Conservation (phyloP, 2,888 invertebrate genomes). For the Leptothorax acervorum region DNA sequence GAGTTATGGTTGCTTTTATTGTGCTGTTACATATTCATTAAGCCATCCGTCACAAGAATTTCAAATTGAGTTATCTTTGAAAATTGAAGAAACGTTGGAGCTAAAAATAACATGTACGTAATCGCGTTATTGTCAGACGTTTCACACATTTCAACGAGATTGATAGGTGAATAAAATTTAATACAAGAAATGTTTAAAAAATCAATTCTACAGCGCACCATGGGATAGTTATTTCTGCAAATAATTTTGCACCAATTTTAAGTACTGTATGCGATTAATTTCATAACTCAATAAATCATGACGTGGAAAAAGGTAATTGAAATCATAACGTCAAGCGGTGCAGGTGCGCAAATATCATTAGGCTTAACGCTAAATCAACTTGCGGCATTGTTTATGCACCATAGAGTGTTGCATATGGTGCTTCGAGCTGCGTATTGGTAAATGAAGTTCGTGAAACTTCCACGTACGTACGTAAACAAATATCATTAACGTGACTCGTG, state of each 20-base stretch:
- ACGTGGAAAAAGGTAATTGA: background rate
- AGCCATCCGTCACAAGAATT: background rate
- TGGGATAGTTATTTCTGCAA: background rate
- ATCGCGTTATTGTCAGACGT: background rate
- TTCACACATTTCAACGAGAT: background rate
- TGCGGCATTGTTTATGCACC: conserved; percentile 55
- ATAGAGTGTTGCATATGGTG: conserved; percentile 34
- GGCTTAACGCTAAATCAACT: conserved; percentile 58
- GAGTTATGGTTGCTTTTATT: background rate
- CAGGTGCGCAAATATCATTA: conserved; percentile 55
- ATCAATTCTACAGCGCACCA: background rate
- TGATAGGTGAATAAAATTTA: conserved; percentile 24
- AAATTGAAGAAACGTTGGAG: conserved; percentile 14
- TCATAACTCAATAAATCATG: background rate
- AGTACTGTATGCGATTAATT: background rate
- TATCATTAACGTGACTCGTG: conserved; percentile 50
- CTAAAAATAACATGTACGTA: background rate
- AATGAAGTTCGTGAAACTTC: conserved; percentile 57
- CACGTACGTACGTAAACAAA: conserved; percentile 43
- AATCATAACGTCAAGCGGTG: background rate
- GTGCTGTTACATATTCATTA: conserved; percentile 42
- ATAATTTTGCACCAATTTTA: background rate
- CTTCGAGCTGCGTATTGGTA: conserved; percentile 27
- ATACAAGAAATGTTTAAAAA: background rate
- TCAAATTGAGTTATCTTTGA: background rate